Evolutionary conservation across 2,888 invertebrate species (phyloP).

Genomic region (Catocala fraxini): DNA sequence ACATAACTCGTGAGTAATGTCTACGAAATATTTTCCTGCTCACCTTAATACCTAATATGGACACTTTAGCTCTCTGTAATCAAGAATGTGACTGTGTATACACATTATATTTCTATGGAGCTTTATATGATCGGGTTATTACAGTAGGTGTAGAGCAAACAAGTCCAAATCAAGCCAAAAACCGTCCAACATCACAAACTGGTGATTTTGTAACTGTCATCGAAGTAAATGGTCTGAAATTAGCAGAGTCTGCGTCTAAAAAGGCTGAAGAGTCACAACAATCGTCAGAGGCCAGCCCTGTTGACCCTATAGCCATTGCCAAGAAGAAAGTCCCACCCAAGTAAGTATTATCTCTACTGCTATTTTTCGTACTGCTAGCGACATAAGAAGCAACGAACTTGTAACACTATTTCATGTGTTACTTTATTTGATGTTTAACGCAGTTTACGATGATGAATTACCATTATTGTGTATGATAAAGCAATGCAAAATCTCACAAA

Average conservation of each 20-base stretch:
- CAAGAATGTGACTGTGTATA: neutral
- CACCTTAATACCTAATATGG: no score
- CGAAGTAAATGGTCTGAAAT: conserved; percentile 94
- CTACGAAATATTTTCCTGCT: neutral
- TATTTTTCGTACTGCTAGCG: no score
- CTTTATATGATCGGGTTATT: conserved; percentile 33
- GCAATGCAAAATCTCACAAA: no score
- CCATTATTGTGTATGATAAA: no score
- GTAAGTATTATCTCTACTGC: conserved; percentile 65
- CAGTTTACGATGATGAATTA: no score
- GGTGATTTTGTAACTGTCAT: conserved; percentile 95
- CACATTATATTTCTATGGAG: conserved; percentile 3
- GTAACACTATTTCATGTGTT: no score
- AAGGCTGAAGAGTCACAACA: conserved; percentile 77
- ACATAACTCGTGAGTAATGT: no score
- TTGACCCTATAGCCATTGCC: conserved; percentile 84
- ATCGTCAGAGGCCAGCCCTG: conserved; percentile 85
- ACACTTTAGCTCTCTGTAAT: no score
- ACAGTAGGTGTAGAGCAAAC: conserved; percentile 75
- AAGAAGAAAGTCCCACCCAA: conserved; percentile 90
- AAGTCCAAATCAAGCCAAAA: conserved; percentile 79
- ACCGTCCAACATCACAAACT: conserved; percentile 85
- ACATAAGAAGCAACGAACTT: no score
- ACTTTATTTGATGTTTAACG: no score
- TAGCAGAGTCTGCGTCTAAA: conserved; percentile 80